A percentile compares a stretch with the other conserved stretches of the same genome.
These are phyloP conservation scores for Acleris sparsana DNA, from an alignment of 2,888 invertebrate genomes.

Conservation along the genomic window DNA sequence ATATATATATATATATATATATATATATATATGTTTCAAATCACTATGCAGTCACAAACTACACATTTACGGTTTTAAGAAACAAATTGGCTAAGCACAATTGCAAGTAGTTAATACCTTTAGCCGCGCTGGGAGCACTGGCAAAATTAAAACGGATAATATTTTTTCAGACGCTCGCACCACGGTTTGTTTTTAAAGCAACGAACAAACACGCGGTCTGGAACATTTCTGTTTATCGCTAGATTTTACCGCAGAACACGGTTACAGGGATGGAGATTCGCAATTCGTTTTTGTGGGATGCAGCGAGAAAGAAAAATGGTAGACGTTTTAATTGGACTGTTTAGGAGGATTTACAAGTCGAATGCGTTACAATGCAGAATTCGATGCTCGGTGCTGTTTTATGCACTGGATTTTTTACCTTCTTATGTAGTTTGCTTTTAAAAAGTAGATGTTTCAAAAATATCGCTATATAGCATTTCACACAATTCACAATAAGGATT, in stretches of 20 bases:
- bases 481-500: no score
- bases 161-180: conserved; percentile 44
- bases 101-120: not conserved
- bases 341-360: conserved; percentile 33
- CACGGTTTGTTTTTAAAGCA: conserved; percentile 44
- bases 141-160: conserved; percentile 55
- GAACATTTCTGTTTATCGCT: conserved; percentile 33
- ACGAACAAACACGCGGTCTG: conserved; percentile 38
- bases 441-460: no score
- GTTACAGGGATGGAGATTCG: conserved; percentile 22
- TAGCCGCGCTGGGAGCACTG: conserved; percentile 23
- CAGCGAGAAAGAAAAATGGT: conserved; percentile 24
- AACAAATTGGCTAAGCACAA: not conserved
- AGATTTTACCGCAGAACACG: conserved; percentile 25
- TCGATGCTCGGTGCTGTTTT: not conserved
- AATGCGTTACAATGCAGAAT: conserved; percentile 28
- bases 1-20: no score
- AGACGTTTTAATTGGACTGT: conserved; percentile 32
- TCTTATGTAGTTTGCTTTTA: not conserved
- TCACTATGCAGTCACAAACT: not conserved
- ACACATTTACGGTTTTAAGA: conserved; percentile 3
- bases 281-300: conserved; percentile 28
- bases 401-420: not conserved
- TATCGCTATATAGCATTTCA: no score
- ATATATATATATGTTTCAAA: no score